These are phyloP conservation scores for Halisarca cf. caerulea DNA, from an alignment of 37 sponge, comb jelly and placozoan genomes.

Conservation along the genomic window DNA sequence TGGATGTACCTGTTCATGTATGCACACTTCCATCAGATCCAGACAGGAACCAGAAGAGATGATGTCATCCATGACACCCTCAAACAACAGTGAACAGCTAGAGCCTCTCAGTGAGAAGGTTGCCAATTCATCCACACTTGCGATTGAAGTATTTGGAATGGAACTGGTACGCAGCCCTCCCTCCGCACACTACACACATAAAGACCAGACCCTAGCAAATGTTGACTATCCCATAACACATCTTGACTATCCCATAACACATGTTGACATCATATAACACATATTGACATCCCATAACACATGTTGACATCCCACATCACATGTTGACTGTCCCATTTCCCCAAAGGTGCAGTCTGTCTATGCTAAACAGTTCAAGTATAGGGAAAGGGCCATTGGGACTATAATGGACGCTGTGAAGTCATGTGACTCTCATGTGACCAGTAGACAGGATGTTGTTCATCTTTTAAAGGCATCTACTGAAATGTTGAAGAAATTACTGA, in stretches of 20 bases:
- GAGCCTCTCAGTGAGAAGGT: slow-evolving; percentile 49
- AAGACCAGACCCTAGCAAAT: no score
- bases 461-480: slow-evolving; percentile 31
- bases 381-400: slow-evolving; percentile 47
- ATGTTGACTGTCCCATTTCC: no score
- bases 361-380: slow-evolving; percentile 54
- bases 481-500: slow-evolving; percentile 50
- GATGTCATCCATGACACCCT: background rate
- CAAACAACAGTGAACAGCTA: background rate
- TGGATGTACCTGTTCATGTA: no score
- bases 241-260: background rate
- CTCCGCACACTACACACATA: no score
- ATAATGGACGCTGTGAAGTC: background rate
- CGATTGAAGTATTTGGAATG: slow-evolving; percentile 63
- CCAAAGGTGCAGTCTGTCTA: slow-evolving; percentile 33
- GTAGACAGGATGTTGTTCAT: slow-evolving; percentile 16
- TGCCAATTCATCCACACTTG: slow-evolving; percentile 33
- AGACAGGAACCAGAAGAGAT: slow-evolving; percentile 3
- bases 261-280: background rate
- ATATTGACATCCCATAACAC: no score
- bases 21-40: no score
- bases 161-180: no score
- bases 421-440: no score
- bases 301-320: no score
- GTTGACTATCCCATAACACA: no score